phyloP scores from a whole-genome alignment of 1,140 invertebrate species.

The Streblospio benedicti region DNA sequence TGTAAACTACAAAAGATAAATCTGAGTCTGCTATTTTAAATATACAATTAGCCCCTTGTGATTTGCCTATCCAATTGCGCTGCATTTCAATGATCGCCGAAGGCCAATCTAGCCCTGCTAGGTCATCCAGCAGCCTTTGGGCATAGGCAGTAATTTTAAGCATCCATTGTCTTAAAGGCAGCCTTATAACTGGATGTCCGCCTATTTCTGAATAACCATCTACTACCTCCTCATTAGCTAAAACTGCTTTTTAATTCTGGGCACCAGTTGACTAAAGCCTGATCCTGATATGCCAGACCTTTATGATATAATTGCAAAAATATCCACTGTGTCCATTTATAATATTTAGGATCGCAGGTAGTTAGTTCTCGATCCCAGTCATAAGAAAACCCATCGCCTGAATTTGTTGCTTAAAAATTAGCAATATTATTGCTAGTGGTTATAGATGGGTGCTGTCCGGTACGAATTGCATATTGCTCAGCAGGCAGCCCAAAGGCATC shows the following conservation, averaged over 20 bases:
- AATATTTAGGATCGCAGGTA: constrained; percentile 47
- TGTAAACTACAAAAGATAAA: constrained; percentile 6
- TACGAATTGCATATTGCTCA: constrained; percentile 86
- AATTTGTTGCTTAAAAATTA: constrained; percentile 74
- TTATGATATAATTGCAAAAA: constrained; percentile 74
- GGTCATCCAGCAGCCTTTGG: constrained; percentile 12
- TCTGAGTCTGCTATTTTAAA: not conserved
- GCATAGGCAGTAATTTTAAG: constrained; percentile 17
- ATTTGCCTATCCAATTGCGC: constrained; percentile 10
- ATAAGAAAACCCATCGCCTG: constrained; percentile 71
- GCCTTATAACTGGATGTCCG: constrained; percentile 14
- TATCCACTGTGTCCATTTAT: constrained; percentile 78
- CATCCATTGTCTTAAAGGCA: constrained; percentile 12
- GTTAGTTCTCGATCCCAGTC: constrained; percentile 66
- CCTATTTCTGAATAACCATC: constrained; percentile 12
- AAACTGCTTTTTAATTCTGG: constrained; percentile 10
- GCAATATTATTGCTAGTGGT: constrained; percentile 60
- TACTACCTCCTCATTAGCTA: constrained; percentile 17
- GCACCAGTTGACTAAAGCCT: constrained; percentile 17
- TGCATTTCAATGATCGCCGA: constrained; percentile 1
- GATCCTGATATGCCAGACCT: constrained; percentile 7
- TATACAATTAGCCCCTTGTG: not conserved
- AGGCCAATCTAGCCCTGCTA: constrained; percentile 11
- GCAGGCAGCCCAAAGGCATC: constrained; percentile 94
- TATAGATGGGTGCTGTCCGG: constrained; percentile 56